These are phyloP conservation scores for Spizella passerina DNA, from an alignment of 2,797 vertebrate species.

Conservation along the genomic window DNA sequence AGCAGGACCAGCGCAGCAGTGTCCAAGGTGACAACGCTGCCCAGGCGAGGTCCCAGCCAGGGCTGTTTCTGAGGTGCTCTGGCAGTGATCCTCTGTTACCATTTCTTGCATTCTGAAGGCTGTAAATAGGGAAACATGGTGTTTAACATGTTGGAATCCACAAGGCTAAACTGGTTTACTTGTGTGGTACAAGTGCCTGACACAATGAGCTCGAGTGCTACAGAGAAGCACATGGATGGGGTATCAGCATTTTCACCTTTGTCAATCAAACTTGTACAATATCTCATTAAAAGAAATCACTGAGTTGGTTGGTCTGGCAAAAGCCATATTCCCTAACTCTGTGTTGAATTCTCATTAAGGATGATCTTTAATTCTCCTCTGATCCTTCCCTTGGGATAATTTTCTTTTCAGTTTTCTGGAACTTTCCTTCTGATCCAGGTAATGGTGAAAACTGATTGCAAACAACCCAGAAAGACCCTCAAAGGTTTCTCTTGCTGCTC, in stretches of 20 bases:
- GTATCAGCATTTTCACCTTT: not conserved
- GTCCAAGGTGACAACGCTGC: rapidly evolving
- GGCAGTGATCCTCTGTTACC: rapidly evolving
- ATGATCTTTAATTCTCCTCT: not conserved
- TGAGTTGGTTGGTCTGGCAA: not conserved
- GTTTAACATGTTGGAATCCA: rapidly evolving
- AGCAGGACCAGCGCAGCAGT: not conserved
- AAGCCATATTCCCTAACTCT: not conserved
- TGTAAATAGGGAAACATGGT: rapidly evolving
- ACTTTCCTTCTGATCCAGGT: not conserved
- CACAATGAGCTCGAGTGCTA: not conserved
- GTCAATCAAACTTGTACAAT: not conserved
- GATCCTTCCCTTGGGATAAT: not conserved
- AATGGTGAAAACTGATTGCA: not conserved
- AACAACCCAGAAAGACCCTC: not conserved
- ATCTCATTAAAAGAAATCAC: not conserved
- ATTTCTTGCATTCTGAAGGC: rapidly evolving
- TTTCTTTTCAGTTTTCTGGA: not conserved
- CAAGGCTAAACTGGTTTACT: not conserved
- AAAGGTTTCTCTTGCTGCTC: not conserved
- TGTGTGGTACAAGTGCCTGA: not conserved
- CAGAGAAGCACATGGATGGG: not conserved
- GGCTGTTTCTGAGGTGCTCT: not conserved
- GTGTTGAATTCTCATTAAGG: not conserved
- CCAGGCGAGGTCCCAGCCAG: not conserved